phyloP scores from a whole-genome alignment of 1,140 invertebrate genomes.

The Drosophila gunungcola region DNA sequence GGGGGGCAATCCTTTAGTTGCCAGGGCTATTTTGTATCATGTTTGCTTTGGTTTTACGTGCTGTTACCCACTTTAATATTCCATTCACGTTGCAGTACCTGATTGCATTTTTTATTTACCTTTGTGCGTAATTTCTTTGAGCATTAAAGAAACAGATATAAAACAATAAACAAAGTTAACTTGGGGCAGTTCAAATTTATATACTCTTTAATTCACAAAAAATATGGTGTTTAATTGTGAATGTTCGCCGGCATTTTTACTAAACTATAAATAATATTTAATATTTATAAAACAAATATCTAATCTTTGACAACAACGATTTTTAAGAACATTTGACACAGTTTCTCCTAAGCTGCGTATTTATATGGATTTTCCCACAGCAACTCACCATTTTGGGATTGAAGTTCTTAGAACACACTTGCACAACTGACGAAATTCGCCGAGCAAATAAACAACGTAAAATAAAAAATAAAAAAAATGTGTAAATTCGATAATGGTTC shows the following conservation, averaged over 20 bases:
- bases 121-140: constrained; percentile 43
- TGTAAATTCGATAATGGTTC: constrained; percentile 21
- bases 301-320: no score
- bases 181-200: background rate
- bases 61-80: constrained; percentile 16
- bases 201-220: no score
- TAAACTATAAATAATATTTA: no score
- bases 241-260: no score
- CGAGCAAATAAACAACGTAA: constrained; percentile 7
- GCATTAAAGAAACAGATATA: constrained; percentile 4
- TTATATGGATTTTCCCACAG: constrained; percentile 11
- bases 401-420: constrained; percentile 27
- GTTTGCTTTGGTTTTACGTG: constrained; percentile 16
- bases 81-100: constrained; percentile 33
- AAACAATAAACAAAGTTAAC: background rate
- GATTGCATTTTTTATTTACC: constrained; percentile 35
- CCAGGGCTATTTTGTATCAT: background rate
- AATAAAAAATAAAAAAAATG: constrained; percentile 16
- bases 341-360: no score
- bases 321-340: no score
- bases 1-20: background rate
- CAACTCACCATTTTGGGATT: constrained; percentile 66
- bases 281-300: constrained; percentile 1
- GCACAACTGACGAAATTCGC: constrained; percentile 1
- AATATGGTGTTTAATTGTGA: no score